These are phyloP conservation scores for Nymphicus hollandicus DNA, from an alignment of 2,113 vertebrate genomes.

Conservation along the genomic window DNA sequence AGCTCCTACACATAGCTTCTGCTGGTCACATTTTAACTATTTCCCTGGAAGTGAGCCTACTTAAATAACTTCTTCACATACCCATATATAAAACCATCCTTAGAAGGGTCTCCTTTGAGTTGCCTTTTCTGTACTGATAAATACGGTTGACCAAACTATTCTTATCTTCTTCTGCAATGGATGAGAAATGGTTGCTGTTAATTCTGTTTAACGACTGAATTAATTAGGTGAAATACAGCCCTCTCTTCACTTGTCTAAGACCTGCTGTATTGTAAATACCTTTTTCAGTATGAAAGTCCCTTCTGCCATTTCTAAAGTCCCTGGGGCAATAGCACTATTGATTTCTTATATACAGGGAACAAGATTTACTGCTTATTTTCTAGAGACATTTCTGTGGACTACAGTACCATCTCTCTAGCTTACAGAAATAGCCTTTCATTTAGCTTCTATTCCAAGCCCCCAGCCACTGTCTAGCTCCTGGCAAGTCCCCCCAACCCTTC, in stretches of 20 bases:
- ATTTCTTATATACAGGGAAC: neutral
- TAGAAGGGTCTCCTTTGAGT: neutral
- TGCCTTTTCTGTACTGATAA: neutral
- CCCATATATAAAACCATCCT: neutral
- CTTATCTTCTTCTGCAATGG: neutral
- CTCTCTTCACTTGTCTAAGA: neutral
- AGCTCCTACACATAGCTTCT: neutral
- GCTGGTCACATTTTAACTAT: neutral
- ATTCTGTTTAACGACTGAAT: neutral
- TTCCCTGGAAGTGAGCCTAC: neutral
- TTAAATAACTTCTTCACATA: neutral
- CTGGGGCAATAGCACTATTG: neutral
- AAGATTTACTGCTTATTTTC: neutral
- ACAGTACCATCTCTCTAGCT: neutral
- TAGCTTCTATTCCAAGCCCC: neutral
- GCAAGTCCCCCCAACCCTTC: neutral
- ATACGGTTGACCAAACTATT: neutral
- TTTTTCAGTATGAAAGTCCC: neutral
- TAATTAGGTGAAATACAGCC: neutral
- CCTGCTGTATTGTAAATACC: neutral
- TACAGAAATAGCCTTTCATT: neutral
- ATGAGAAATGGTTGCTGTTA: constrained; percentile 10
- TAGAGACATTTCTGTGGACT: neutral
- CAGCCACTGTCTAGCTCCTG: neutral
- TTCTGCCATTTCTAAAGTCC: neutral